Percentiles rank a stretch among this genome's conserved stretches.
phyloP scores from a whole-genome alignment of 2,113 vertebrate species.

The Rhagologus leucostigma region DNA sequence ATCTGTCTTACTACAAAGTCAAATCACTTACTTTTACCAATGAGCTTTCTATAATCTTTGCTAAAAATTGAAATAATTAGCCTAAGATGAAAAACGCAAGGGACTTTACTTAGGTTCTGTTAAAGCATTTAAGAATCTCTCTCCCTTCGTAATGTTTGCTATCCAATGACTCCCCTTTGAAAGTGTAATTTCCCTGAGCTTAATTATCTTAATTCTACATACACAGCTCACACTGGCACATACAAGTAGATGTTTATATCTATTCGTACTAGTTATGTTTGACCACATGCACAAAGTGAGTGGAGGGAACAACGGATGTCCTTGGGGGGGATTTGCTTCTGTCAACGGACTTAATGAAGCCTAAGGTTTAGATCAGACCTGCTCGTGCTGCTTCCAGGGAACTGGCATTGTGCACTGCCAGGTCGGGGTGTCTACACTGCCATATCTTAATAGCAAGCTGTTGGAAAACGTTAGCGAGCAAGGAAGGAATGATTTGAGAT shows the following conservation, averaged over 20 bases:
- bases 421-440: rapidly evolving
- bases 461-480: background rate
- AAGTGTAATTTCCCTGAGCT: background rate
- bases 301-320: background rate
- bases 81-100: background rate
- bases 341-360: background rate
- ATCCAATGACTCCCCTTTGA: background rate
- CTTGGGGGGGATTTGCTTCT: background rate
- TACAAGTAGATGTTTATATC: background rate
- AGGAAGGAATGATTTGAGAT: background rate
- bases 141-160: background rate
- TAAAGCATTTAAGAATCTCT: background rate
- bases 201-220: background rate
- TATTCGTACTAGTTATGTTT: background rate
- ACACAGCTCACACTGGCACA: background rate
- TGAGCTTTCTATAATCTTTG: background rate
- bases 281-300: background rate
- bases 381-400: background rate
- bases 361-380: background rate
- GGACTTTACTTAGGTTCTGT: background rate
- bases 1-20: background rate
- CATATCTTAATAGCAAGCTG: background rate
- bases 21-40: background rate
- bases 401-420: background rate
- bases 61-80: background rate